Percentiles rank a stretch among this genome's conserved stretches.
Evolutionary conservation across 2,888 invertebrate genomes (phyloP).

Genomic region (Cheilosia variabilis): DNA sequence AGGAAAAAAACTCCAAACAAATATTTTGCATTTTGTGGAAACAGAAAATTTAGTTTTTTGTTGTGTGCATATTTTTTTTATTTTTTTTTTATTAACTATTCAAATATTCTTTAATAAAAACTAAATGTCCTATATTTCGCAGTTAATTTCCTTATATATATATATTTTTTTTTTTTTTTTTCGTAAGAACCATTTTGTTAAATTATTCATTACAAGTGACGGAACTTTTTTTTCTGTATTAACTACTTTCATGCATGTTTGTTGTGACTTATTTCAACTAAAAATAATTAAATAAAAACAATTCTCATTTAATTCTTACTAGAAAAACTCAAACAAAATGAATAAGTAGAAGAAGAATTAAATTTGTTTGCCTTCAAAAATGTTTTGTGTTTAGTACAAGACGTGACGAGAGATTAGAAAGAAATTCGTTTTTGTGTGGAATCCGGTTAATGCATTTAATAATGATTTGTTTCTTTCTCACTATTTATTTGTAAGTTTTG

Average conservation of each 20-base stretch:
- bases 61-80: slow-evolving; percentile 38
- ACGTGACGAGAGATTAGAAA: slow-evolving; percentile 20
- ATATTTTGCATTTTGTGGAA: slow-evolving; percentile 58
- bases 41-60: slow-evolving; percentile 59
- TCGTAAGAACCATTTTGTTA: background rate
- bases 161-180: background rate
- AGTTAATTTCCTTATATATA: slow-evolving; percentile 17
- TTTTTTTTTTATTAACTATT: background rate
- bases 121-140: slow-evolving; percentile 37
- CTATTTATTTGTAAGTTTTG: slow-evolving; percentile 7
- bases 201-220: slow-evolving; percentile 1
- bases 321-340: background rate
- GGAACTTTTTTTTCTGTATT: slow-evolving; percentile 38
- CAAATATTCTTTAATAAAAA: slow-evolving; percentile 5
- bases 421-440: slow-evolving; percentile 28
- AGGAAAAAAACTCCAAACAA: background rate
- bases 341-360: slow-evolving; percentile 6
- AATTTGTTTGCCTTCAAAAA: slow-evolving; percentile 25
- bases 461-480: slow-evolving; percentile 9
- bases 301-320: slow-evolving; percentile 17
- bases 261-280: slow-evolving; percentile 47
- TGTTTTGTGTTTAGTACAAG: slow-evolving; percentile 30
- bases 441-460: slow-evolving; percentile 35
- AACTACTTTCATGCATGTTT: slow-evolving; percentile 57
- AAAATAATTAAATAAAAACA: background rate